Evolutionary conservation across 1,140 invertebrate species (phyloP).

Genomic region (Harlomillsia oculata): DNA sequence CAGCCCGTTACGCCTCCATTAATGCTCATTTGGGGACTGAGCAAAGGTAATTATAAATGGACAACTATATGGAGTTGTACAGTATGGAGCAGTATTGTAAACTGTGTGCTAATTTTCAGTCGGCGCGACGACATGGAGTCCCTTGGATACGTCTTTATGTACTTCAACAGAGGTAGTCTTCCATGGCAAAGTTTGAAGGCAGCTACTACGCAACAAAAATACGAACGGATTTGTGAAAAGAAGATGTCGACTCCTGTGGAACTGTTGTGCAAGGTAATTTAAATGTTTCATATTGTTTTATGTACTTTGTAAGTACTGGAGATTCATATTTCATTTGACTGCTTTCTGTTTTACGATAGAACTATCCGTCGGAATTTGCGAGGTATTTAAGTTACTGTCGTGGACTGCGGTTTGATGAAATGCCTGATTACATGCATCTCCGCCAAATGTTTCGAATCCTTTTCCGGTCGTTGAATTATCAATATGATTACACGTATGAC

Average conservation of each 20-base stretch:
- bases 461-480: too few species aligned
- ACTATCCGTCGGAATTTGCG: conserved; percentile 89
- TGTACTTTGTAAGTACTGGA: conserved; percentile 28
- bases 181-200: conserved; percentile 80
- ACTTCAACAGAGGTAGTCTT: conserved; percentile 81
- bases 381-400: conserved; percentile 88
- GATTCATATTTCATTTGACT: too few species aligned
- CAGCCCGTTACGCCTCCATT: conserved; percentile 91
- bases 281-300: too few species aligned
- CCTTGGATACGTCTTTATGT: conserved; percentile 91
- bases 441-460: conserved; percentile 75
- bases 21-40: conserved; percentile 92
- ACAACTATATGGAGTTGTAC: too few species aligned
- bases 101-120: conserved; percentile 40
- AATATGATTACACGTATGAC: too few species aligned
- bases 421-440: conserved; percentile 95
- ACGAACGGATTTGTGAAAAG: conserved; percentile 94
- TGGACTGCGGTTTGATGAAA: conserved; percentile 87
- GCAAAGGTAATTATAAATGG: conserved; percentile 60
- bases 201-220: conserved; percentile 91
- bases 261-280: conserved; percentile 80
- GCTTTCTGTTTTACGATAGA: too few species aligned
- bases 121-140: conserved; percentile 93
- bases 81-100: too few species aligned
- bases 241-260: conserved; percentile 95